A percentile compares a stretch with the other conserved stretches of the same genome.
phyloP scores from a whole-genome alignment of 2,113 vertebrate genomes.

The human (Homo sapiens) region GRCh38 chr7:136410001-136410500 shows the following conservation, averaged over 20 bases:
- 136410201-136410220: not conserved
- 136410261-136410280: not conserved
- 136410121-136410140: not conserved
- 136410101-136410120: not conserved
- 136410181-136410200: not conserved
- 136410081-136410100: not conserved
- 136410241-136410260: not conserved
- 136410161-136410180: not conserved
- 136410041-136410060: not conserved
- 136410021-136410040: not conserved
- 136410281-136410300: not conserved
- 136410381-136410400: not conserved
- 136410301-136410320: not conserved
- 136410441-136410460: not conserved
- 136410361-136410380: not conserved
- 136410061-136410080: not conserved
- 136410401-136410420: not conserved
- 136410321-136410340: not conserved
- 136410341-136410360: not conserved
- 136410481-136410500: conserved; percentile 15
- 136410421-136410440: not conserved
- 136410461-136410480: not conserved
- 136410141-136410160: not conserved
- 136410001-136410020: not conserved
- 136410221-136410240: not conserved